Base-by-base conservation (phyloP, 2,113 vertebrate genomes). In the Strigops habroptila region DNA sequence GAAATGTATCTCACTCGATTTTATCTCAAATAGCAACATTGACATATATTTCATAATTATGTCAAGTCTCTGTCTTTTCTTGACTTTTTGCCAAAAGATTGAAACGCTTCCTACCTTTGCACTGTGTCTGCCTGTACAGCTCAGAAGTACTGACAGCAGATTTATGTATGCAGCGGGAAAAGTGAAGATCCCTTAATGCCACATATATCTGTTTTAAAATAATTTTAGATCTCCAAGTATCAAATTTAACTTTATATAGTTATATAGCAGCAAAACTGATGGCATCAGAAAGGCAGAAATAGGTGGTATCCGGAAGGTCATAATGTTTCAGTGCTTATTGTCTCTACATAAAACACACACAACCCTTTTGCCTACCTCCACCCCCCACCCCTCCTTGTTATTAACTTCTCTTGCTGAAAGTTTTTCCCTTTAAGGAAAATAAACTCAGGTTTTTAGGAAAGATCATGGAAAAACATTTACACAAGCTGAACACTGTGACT, bases 381-480 rank as follows among this genome's bases (percentile, higher is more conserved):
- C 24, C 17, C 4, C 6, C 12, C n/a, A 6, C 19, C 7, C 48
- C 30, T 16, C 35, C 57, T 43, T 52, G 18, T 52, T 91, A 57
- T 33, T 74, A 82, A 67, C 44, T 82, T 77, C 53, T 62, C 23
- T 3, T 39, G 31, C 52, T 77, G 76, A 37, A 96, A 86, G 63
- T 70, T 71, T 43, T 95, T 83, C 48, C 28, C 85, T 86, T 84
- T 86, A 86, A 82, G 44, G 49, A 88, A 94, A 93, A 90, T 88
- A 81, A 88, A 70, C 46, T 75, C 77, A 71, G 27, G 12, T 91
- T 86, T 95, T 88, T 62, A 86, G 68, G 35, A 75, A 71, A 78
- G 64, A 91, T 81, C 55, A 44, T 1, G 74, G 75, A 64, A 83
- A 92, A 91, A 37, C 2, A 0, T 93, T 91, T 88, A 48, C 14